Evolutionary conservation across 2,888 invertebrate genomes (phyloP), one percentile per base, ranked within the genome.

Genomic region (Calliscelio sp.): DNA sequence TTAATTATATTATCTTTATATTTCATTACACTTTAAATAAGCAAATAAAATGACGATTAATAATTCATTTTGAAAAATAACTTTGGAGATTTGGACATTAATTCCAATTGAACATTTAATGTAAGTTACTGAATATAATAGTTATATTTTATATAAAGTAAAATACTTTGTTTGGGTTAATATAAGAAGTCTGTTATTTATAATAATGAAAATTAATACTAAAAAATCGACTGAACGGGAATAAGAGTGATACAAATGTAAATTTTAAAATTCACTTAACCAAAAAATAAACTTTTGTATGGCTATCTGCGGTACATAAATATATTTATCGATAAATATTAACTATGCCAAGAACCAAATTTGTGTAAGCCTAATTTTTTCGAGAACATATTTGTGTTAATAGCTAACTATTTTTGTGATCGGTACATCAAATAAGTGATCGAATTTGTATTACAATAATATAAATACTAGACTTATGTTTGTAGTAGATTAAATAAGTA

Each of bases 371-470:
- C 44, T 1, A 10, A 16, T 46, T 46, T 46, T 14, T 46, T 46
- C n/a, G 44, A n/a, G 44, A 46, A 46, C 6, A n/a, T 46, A 46
- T 46, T 46, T 46, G n/a, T 46, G 44, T 10, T 46, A 46, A 46
- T 18, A 16, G 1, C 18, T 46, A 16, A 46, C 18, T 46, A 46
- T 46, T n/a, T 46, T 46, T n/a, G 14, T 46, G 1, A 46, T 46
- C 11, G 44, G 44, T 46, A 46, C 44, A 46, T 46, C 10, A 46
- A 16, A 18, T 2, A 46, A 46, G 16, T 46, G 44, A 46, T n/a
- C 1, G 1, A 46, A 46, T 46, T 46, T 46, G 44, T 46, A 16
- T 46, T 46, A 46, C 14, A 35, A 3, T 11, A 35, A 35, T 35
- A n/a, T n/a, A n/a, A n/a, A n/a, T n/a, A n/a, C n/a, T n/a, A n/a